Evolutionary conservation across 1,140 invertebrate species (phyloP).

Genomic region (Dreissena rostriformis): DNA sequence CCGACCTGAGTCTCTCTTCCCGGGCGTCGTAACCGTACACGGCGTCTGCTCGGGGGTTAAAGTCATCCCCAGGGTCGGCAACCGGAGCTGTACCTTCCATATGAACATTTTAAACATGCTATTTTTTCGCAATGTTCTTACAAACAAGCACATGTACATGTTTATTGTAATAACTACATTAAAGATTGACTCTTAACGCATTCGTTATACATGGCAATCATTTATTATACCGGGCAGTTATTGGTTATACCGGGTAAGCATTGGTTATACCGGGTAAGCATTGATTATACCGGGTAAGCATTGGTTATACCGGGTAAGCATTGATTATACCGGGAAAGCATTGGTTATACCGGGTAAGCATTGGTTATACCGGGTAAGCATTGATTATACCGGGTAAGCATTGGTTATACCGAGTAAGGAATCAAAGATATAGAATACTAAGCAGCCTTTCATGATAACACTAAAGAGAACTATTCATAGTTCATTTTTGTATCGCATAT

Average conservation of each 20-base stretch:
- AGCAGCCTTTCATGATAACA: too few species aligned
- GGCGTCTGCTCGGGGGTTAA: conserved; percentile 38
- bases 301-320: not conserved
- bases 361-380: too few species aligned
- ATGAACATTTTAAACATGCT: not conserved
- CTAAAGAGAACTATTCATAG: too few species aligned
- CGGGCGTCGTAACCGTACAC: not conserved
- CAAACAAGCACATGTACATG: not conserved
- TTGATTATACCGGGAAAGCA: too few species aligned
- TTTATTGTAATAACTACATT: not conserved
- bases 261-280: not conserved
- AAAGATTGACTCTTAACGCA: not conserved
- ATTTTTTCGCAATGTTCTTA: not conserved
- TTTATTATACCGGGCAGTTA: not conserved
- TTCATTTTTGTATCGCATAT: too few species aligned
- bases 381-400: too few species aligned
- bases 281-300: too few species aligned
- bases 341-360: too few species aligned
- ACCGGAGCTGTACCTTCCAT: not conserved
- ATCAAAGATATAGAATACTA: too few species aligned
- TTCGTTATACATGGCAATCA: too few species aligned
- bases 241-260: not conserved
- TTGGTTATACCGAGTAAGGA: too few species aligned
- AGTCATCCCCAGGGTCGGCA: conserved; percentile 14
- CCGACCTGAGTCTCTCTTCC: not conserved